A percentile compares a stretch with the other conserved stretches of the same genome.
These are phyloP conservation scores for rabbit (Oryctolagus cuniculus) DNA, from an alignment of 2,113 vertebrate genomes.

Conservation along the genomic window mOryCun1.1 NC_091436.1:16995001-16995500, in stretches of 20 bases:
- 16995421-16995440: not conserved
- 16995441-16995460: not conserved
- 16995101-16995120: not conserved
- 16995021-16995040: not conserved
- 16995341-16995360: not conserved
- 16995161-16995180: not conserved
- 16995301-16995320: not conserved
- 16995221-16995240: not conserved
- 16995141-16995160: not conserved
- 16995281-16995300: not conserved
- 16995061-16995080: not conserved
- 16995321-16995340: rapidly evolving
- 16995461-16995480: not conserved
- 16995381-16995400: not conserved
- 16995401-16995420: not conserved
- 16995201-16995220: not conserved
- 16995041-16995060: too few species aligned
- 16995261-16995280: not conserved
- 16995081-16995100: not conserved
- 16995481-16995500: too few species aligned
- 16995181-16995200: not conserved
- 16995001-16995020: not conserved
- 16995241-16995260: not conserved
- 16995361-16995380: not conserved
- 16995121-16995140: rapidly evolving